These are phyloP conservation scores for Gadus macrocephalus DNA, from an alignment of 2,113 vertebrate genomes.

Conservation along the genomic window DNA sequence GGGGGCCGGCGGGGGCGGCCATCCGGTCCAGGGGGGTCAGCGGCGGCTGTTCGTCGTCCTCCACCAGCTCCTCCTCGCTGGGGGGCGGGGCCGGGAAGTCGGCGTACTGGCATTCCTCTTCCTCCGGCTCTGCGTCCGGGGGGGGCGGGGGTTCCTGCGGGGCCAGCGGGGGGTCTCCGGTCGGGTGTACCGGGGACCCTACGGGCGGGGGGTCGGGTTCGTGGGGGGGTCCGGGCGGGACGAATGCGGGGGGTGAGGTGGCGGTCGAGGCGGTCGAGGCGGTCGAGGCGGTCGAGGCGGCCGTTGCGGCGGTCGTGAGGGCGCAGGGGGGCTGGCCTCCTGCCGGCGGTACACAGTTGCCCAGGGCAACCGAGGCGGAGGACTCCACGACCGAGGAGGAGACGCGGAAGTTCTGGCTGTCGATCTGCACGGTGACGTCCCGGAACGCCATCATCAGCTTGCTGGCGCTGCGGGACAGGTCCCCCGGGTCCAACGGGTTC, in stretches of 20 bases:
- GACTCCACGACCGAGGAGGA: conserved; percentile 85
- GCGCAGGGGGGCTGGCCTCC: neutral
- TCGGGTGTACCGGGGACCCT: conserved; percentile 39
- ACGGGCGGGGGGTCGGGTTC: conserved; percentile 33
- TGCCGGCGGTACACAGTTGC: conserved; percentile 78
- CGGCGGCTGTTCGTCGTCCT: conserved; percentile 48
- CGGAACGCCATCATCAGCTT: conserved; percentile 98
- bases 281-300: conserved; percentile 29
- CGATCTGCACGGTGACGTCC: conserved; percentile 94
- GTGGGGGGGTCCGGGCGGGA: conserved; percentile 20
- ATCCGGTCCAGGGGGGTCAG: conserved; percentile 62
- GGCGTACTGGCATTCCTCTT: conserved; percentile 41
- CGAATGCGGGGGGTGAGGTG: conserved; percentile 24
- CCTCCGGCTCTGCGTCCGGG: conserved; percentile 51
- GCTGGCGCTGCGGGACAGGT: conserved; percentile 80
- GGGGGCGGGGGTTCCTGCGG: conserved; percentile 57
- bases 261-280: conserved; percentile 30
- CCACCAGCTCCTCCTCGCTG: conserved; percentile 62
- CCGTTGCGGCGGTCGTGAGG: neutral
- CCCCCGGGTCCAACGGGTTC: conserved; percentile 62
- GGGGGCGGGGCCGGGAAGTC: conserved; percentile 74
- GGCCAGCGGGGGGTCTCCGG: conserved; percentile 45
- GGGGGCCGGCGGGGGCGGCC: conserved; percentile 34
- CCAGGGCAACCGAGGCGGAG: conserved; percentile 84
- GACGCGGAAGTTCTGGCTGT: conserved; percentile 90